Evolutionary conservation across 2,797 vertebrate species (phyloP).

Genomic region (Crenuchus spilurus): DNA sequence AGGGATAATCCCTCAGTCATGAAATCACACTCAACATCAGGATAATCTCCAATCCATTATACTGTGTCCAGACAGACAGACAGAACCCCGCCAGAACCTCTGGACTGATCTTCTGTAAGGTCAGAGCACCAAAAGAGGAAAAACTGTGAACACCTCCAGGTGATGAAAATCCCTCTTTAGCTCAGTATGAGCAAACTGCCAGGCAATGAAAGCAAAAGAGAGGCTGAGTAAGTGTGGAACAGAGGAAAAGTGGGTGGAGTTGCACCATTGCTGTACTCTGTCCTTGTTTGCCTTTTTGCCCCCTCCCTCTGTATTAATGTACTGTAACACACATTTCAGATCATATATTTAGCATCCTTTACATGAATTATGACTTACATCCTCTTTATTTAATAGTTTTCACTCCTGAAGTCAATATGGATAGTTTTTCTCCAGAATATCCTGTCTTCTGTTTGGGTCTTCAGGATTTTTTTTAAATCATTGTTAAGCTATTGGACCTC

Average conservation of each 20-base stretch:
- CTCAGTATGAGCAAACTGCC: not conserved
- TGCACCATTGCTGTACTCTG: slow-evolving; percentile 12
- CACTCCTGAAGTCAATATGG: too few species aligned
- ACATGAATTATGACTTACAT: too few species aligned
- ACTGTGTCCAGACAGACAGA: slow-evolving; percentile 34
- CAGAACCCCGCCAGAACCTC: slow-evolving; percentile 33
- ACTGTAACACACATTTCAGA: not conserved
- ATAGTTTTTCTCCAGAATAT: too few species aligned
- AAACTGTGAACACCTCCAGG: not conserved
- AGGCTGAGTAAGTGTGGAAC: slow-evolving; percentile 28
- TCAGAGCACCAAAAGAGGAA: not conserved
- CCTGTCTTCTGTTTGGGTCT: too few species aligned
- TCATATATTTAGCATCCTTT: too few species aligned
- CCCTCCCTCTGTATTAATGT: not conserved
- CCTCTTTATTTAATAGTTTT: too few species aligned
- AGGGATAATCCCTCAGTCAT: slow-evolving; percentile 49
- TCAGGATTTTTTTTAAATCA: too few species aligned
- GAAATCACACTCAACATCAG: slow-evolving; percentile 41
- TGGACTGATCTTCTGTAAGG: not conserved
- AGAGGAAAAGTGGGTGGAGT: slow-evolving; percentile 31
- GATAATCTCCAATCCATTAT: slow-evolving; percentile 40
- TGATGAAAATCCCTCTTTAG: slow-evolving; percentile 15
- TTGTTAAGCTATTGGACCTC: too few species aligned
- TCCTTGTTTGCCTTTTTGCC: not conserved
- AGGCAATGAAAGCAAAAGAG: slow-evolving; percentile 34